Conservation (phyloP, 2,888 invertebrate genomes). For the Drosophila austrosaltans region DNA sequence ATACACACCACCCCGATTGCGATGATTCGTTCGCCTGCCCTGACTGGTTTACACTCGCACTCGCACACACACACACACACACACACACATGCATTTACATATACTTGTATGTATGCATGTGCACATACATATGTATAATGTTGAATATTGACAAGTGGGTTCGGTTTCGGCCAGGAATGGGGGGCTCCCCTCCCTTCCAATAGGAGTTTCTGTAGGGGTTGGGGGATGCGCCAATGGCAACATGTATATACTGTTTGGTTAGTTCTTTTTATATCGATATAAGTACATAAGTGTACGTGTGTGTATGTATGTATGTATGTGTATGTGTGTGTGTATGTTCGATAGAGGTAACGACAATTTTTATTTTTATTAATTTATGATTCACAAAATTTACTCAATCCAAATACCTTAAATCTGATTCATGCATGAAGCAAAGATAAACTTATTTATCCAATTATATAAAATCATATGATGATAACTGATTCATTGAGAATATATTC, state of each 20-base stretch:
- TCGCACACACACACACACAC: constrained; percentile 4
- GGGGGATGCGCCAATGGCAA: constrained; percentile 30
- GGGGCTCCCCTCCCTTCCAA: neutral
- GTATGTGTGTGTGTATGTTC: too few relatives aligned
- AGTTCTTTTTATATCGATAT: constrained; percentile 3
- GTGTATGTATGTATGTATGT: too few relatives aligned
- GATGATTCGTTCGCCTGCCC: constrained; percentile 67
- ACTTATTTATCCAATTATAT: neutral
- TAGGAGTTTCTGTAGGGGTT: constrained; percentile 7
- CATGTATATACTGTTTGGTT: constrained; percentile 2
- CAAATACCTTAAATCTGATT: constrained; percentile 8
- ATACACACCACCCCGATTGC: constrained; percentile 59
- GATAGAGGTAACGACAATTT: neutral
- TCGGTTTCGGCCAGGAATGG: constrained; percentile 19
- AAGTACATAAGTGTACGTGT: too few relatives aligned
- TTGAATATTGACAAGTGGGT: constrained; percentile 24
- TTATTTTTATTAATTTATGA: constrained; percentile 1
- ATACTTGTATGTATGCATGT: constrained; percentile 22
- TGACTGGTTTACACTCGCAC: constrained; percentile 28
- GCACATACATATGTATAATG: constrained; percentile 42
- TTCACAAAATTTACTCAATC: constrained; percentile 1
- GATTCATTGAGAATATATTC: neutral
- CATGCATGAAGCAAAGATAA: neutral
- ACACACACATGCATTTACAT: neutral
- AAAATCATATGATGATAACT: neutral